Evolutionary conservation across 1,140 invertebrate species (phyloP).

Genomic region (Tetramorium parvispinum): DNA sequence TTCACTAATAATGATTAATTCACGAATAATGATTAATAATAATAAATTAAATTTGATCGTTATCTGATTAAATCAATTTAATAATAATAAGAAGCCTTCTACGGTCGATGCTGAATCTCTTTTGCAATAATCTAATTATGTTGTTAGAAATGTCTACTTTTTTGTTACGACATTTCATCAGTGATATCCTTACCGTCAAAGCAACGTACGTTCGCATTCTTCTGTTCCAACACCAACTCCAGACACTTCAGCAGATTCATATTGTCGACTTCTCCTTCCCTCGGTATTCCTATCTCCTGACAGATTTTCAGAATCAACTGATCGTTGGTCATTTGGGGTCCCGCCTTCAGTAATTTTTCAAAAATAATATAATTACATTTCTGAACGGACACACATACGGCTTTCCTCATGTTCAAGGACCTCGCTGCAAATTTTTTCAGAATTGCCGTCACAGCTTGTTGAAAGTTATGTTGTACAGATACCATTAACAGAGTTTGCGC

Average conservation of each 20-base stretch:
- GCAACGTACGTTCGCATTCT: conserved; percentile 74
- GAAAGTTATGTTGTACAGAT: conserved; percentile 69
- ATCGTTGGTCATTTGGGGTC: conserved; percentile 83
- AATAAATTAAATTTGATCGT: too few species aligned
- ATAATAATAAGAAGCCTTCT: too few species aligned
- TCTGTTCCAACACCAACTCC: conserved; percentile 71
- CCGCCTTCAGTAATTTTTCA: conserved; percentile 85
- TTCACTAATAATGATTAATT: too few species aligned
- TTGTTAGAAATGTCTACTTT: too few species aligned
- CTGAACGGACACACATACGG: conserved; percentile 85
- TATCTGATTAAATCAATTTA: too few species aligned
- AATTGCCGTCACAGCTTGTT: conserved; percentile 77
- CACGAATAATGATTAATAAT: too few species aligned
- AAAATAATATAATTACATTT: conserved; percentile 87
- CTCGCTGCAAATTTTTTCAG: conserved; percentile 74
- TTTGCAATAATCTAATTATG: too few species aligned
- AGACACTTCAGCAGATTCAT: conserved; percentile 72
- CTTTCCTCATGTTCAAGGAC: conserved; percentile 40
- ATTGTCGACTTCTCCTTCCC: conserved; percentile 64
- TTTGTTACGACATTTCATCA: not conserved
- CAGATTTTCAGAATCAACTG: conserved; percentile 68
- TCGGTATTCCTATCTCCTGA: conserved; percentile 75
- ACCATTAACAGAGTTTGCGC: conserved; percentile 66
- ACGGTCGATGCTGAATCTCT: too few species aligned
- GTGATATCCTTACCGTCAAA: conserved; percentile 72